Evolutionary conservation across 2,888 invertebrate species (phyloP), one percentile per base, ranked within the genome.

Genomic region (Hypena proboscidalis): DNA sequence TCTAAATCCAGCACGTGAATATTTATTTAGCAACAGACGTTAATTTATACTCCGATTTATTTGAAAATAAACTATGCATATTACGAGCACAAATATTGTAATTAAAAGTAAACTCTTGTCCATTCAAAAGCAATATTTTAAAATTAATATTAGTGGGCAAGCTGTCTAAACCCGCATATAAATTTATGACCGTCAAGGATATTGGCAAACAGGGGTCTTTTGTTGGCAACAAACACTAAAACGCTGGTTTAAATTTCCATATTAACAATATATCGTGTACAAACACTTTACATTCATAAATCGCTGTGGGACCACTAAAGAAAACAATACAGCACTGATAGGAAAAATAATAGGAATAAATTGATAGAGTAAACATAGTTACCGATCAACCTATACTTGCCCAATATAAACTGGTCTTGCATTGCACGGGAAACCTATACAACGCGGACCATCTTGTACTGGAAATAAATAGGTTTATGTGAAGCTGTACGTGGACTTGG

Each of bases 321-420:
- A 58, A 67, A 68, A 67, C 58, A 70, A 61, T 54, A 55, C 26
- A 47, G 17, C 30, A 46, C 39, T 61, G 55, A 68, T 61, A 57
- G 56, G 54, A 70, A 74, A 71, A 72, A 70, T 40, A 33, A 33
- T 33, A 21, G 33, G 17, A 33, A 42, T 68, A 60, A 70, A 71
- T 72, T 61, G 49, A 52, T 47, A 48, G 60, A 58, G 54, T n/a
- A n/a, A n/a, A n/a, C n/a, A n/a, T n/a, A n/a, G n/a, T n/a, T n/a
- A n/a, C n/a, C n/a, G n/a, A n/a, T n/a, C n/a, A n/a, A n/a, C n/a
- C n/a, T n/a, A n/a, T n/a, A n/a, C n/a, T n/a, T n/a, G n/a, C n/a
- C n/a, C n/a, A n/a, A n/a, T n/a, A n/a, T n/a, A n/a, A n/a, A n/a
- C n/a, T n/a, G n/a, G n/a, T n/a, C n/a, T n/a, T n/a, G n/a, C n/a